Evolutionary conservation across 2,797 vertebrate genomes (phyloP), one percentile per base, ranked within the genome.

Genomic region (Epinephelus awoara): DNA sequence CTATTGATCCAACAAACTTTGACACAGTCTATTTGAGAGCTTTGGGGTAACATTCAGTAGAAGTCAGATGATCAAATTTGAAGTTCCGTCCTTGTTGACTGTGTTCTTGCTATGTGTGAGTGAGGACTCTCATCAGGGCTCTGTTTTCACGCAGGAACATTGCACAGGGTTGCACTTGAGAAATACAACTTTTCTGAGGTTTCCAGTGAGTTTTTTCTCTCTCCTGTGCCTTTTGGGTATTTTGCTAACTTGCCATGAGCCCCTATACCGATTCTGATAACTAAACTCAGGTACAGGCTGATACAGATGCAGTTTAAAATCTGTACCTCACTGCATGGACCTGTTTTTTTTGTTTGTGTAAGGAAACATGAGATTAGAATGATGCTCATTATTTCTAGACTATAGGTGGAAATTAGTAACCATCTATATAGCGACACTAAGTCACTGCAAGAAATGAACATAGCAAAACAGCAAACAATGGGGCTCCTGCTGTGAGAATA

Each of bases 301-400:
- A 29, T 19, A 11, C 14, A 4, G 5, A 25, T 40, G 46, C 17
- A 49, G n/a, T 63, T n/a, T 4, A 0, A 63, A 62, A 50, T 50
- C 14, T 68, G 23, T 3, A 23, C 10, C 10, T 71, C 15, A 29
- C 10, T 29, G 18, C 49, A 25, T 63, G 12, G 7, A 62, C n/a
- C 19, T n/a, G 51, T 42, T 72, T 58, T 7, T 65, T 25, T 40
- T 3, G 23, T 49, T 18, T 38, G 23, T 50, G 29, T 7, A 42
- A 67, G 38, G 40, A 40, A 58, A 57, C 14, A 38, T 40, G 17
- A 58, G 4, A 68, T 58, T 65, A 52, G n/a, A 65, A 58, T 59
- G 44, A 38, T 38, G 2, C 8, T 74, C 6, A 57, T 64, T 29
- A 56, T 10, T 17, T 51, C 14, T 71, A 3, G 6, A 63, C 11